Conservation (phyloP, 2,888 invertebrate genomes). For the Cephus runcator region DNA sequence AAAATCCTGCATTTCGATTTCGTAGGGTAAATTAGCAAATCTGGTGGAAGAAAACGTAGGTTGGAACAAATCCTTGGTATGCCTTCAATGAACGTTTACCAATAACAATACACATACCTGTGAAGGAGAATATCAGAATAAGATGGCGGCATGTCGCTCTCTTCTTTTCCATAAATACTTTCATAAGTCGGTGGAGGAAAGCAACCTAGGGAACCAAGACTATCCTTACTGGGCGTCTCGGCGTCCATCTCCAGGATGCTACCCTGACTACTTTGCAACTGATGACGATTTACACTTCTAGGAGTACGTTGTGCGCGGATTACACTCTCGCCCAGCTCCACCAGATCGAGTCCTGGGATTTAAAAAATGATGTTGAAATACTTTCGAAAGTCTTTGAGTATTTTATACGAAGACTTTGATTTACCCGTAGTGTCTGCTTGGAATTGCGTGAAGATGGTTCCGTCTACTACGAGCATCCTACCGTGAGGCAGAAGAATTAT, state of each 20-base stretch:
- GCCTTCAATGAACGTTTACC: not conserved
- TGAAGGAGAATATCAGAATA: constrained; percentile 59
- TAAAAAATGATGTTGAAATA: not conserved
- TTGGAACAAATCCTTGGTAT: not conserved
- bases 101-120: constrained; percentile 36
- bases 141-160: constrained; percentile 57
- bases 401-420: not conserved
- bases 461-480: constrained; percentile 70
- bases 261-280: constrained; percentile 62
- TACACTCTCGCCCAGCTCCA: constrained; percentile 68
- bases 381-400: no score
- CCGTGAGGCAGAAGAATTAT: constrained; percentile 70
- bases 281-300: constrained; percentile 56
- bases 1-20: constrained; percentile 50
- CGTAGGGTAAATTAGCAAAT: constrained; percentile 57
- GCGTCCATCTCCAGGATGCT: constrained; percentile 64
- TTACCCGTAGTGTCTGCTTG: constrained; percentile 61
- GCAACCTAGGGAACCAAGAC: constrained; percentile 66
- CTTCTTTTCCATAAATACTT: constrained; percentile 67
- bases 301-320: constrained; percentile 65
- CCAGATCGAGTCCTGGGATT: constrained; percentile 65
- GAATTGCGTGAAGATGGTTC: constrained; percentile 68
- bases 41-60: constrained; percentile 26
- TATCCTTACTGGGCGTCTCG: constrained; percentile 69
- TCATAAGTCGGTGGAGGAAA: constrained; percentile 69